These are phyloP conservation scores for Xestia rhomboidea DNA, from an alignment of 2,888 invertebrate species.

Conservation along the genomic window DNA sequence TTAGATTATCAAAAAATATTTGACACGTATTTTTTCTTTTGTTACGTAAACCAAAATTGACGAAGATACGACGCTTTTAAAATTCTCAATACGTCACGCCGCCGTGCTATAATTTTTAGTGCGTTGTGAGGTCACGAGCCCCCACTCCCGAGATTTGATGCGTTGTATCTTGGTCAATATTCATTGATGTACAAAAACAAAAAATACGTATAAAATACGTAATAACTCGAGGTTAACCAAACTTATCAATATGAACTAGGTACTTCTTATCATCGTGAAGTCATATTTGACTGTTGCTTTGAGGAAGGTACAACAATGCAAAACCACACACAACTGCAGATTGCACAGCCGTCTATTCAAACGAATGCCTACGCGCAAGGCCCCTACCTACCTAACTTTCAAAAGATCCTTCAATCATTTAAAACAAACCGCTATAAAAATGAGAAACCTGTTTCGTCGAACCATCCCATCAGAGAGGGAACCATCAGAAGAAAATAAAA, in stretches of 20 bases:
- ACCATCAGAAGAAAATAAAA: conserved; percentile 75
- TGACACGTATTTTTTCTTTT: too few species aligned
- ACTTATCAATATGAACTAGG: neutral
- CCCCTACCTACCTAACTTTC: neutral
- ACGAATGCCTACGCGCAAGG: conserved; percentile 19
- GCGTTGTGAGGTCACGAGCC: too few species aligned
- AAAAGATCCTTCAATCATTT: conserved; percentile 62
- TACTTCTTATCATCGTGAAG: neutral
- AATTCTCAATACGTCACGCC: too few species aligned
- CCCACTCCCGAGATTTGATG: too few species aligned
- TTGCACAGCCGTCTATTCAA: conserved; percentile 16
- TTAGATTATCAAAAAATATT: too few species aligned
- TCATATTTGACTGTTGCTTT: neutral
- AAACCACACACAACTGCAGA: neutral
- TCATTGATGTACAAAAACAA: too few species aligned
- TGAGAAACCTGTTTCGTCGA: conserved; percentile 64
- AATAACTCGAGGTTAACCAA: too few species aligned
- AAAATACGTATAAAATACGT: too few species aligned
- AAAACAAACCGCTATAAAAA: conserved; percentile 69
- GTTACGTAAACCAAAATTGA: too few species aligned
- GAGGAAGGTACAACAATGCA: neutral
- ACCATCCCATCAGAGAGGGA: conserved; percentile 69
- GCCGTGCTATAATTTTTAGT: too few species aligned
- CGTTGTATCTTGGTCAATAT: too few species aligned
- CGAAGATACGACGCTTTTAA: too few species aligned